Conservation (phyloP, 2,113 vertebrate genomes). For the Crotalus viridis region DNA sequence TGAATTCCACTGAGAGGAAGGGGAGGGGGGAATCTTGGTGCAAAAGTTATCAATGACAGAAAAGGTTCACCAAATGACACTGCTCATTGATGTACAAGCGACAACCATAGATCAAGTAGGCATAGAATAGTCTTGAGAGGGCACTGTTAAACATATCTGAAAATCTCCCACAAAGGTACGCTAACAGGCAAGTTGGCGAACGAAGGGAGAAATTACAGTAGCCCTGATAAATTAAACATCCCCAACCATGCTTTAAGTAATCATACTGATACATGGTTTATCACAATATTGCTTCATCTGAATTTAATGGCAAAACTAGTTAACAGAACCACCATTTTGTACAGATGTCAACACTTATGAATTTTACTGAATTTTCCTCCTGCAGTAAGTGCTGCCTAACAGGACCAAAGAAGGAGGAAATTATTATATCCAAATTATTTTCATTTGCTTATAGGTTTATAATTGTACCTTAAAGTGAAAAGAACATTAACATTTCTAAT, state of each 20-base stretch:
- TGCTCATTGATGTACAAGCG: neutral
- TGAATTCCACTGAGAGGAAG: neutral
- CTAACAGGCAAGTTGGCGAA: neutral
- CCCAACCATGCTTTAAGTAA: neutral
- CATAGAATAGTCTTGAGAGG: neutral
- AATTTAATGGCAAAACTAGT: neutral
- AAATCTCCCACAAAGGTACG: neutral
- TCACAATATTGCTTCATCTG: neutral
- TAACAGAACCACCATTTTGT: neutral
- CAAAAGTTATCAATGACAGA: neutral
- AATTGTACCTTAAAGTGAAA: neutral
- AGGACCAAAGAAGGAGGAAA: neutral
- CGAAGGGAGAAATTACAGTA: neutral
- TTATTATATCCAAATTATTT: slow-evolving; percentile 21
- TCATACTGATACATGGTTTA: neutral
- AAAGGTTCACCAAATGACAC: neutral
- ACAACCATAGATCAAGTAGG: neutral
- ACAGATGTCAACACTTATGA: neutral
- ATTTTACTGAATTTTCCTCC: neutral
- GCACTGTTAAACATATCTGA: neutral
- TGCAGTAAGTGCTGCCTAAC: neutral
- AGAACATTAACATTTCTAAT: slow-evolving; percentile 43
- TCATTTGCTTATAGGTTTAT: slow-evolving; percentile 49
- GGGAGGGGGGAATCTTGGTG: neutral
- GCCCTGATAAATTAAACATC: neutral